Base-by-base conservation (phyloP, 2,113 vertebrate species). In the Pan paniscus region DNA sequence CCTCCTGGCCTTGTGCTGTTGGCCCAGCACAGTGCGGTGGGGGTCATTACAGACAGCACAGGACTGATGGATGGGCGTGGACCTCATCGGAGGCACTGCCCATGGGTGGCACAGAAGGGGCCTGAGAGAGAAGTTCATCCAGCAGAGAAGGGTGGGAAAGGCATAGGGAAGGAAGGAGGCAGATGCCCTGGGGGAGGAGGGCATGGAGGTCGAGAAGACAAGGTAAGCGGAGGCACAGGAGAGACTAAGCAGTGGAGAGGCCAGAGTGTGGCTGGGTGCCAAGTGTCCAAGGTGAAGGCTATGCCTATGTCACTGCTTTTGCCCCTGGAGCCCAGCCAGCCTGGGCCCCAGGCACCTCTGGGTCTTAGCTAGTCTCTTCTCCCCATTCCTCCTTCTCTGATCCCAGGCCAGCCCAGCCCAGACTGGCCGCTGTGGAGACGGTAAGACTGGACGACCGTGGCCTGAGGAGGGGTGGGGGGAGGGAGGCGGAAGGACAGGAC, bases 401-500 rank as follows among this genome's bases (percentile, higher is more conserved):
- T 38, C 64, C 52, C 46, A 59, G 75, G 23, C 8, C 48, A 88
- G 20, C 12, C 38, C 35, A 64, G 52, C 61, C 22, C 68, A 25
- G 11, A 61, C 13, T 43, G 40, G 55, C 32, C 32, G 43, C 68
- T 20, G 23, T 48, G 55, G 72, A 61, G 50, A 61, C 1, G 23
- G 55, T 8, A 35, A 61, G 22, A 48, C 61, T 14, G 7, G 9
- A 67, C 8, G 46, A 2, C 52, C 2, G 8, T 17, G 59, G 76
- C 30, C 72, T 73, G 67, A 85, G 73, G 11, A 72, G 13, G 2
- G 16, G 8, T 12, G 25, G 14, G 12, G 4, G 4, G 7, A 20
- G 0, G 0, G 40, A 67, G 16, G 27, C 0, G 5, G 17, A 73
- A 9, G 7, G 23, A 27, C 3, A 46, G 40, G 75, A 64, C 5